Evolutionary conservation across 2,797 vertebrate genomes (phyloP), one percentile per base, ranked within the genome.

Genomic region (Luscinia megarhynchos): DNA sequence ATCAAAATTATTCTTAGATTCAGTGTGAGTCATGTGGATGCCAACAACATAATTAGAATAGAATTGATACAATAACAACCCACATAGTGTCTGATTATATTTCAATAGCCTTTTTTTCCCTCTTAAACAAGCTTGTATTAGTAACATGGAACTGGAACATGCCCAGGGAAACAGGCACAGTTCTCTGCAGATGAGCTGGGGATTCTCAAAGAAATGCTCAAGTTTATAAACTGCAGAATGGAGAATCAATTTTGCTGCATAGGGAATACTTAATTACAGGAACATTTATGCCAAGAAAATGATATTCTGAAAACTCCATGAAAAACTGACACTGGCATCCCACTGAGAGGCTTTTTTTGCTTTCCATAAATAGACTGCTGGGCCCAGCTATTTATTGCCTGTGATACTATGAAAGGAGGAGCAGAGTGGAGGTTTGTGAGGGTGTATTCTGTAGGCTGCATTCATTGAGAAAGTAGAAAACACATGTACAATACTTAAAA

Each of bases 191-290:
- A 96, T 93, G 90, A 94, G 81, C 84, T 68, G 66, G 54, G 78
- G 75, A 80, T 91, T 89, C 93, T 91, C 91, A 96, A 61, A 91
- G 77, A 95, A 94, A 93, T 69, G 66, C 69, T 84, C 30, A 66
- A 96, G 93, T 95, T 97, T 97, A 95, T 93, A 94, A 97, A 94
- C 93, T 94, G 84, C 93, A 96, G 90, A 95, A 92, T 82, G 69
- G 89, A 96, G 91, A 95, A 97, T 96, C 95, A 97, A 97, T 96
- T 97, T 93, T 93, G 55, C 78, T 82, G 79, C 78, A 73, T 57
- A 67, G 78, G 96, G 87, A 95, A 95, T 92, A 93, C 89, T 96
- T 97, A 96, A 97, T 97, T 96, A 85, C 40, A 66, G 84, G 59
- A 93, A 87, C 61, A 76, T 93, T 95, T 62, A 63, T 94, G 94